Conservation (phyloP, 1,140 invertebrate genomes). For the Homarus americanus region DNA sequence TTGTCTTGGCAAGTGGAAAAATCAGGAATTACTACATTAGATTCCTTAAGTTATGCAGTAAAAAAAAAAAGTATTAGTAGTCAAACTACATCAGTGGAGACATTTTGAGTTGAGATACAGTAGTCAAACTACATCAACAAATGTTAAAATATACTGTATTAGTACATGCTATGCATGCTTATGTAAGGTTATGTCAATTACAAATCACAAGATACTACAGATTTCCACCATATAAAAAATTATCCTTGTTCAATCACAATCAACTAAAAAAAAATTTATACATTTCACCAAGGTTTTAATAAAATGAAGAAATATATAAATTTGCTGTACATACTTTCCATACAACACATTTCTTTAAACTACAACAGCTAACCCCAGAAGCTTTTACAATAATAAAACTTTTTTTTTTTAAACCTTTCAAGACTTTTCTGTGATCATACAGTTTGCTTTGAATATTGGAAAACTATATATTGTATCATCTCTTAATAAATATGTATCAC, state of each 20-base stretch:
- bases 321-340: too few relatives aligned
- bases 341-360: too few relatives aligned
- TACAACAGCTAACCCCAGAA: too few relatives aligned
- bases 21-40: not conserved
- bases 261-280: too few relatives aligned
- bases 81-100: not conserved
- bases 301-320: too few relatives aligned
- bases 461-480: too few relatives aligned
- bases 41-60: not conserved
- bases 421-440: too few relatives aligned
- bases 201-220: not conserved
- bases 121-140: not conserved
- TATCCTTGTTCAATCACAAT: not conserved
- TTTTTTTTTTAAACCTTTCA: too few relatives aligned
- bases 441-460: too few relatives aligned
- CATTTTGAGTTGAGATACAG: not conserved
- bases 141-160: not conserved
- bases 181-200: not conserved
- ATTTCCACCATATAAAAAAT: not conserved
- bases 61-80: constrained; percentile 2
- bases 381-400: too few relatives aligned
- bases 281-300: too few relatives aligned
- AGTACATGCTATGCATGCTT: constrained; percentile 11
- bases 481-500: too few relatives aligned
- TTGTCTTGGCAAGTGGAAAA: not conserved